phyloP scores from a whole-genome alignment of 2,888 invertebrate genomes.

The Acrobasis suavella region DNA sequence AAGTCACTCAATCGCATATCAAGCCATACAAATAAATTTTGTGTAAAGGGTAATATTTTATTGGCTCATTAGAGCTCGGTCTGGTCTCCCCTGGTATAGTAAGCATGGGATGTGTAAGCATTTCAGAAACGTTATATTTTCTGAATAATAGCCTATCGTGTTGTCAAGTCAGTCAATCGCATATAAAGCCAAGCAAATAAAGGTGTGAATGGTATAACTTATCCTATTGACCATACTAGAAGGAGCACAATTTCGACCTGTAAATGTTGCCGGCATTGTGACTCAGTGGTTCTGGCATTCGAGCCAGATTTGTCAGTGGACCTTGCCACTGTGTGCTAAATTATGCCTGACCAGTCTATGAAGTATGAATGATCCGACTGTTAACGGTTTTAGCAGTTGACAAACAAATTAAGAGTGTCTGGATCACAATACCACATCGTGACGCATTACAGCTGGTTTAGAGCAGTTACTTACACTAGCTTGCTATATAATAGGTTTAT shows the following conservation, averaged over 20 bases:
- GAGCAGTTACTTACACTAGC: too few species aligned
- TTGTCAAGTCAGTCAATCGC: too few species aligned
- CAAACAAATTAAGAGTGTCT: not conserved
- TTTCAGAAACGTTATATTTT: too few species aligned
- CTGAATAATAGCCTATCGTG: too few species aligned
- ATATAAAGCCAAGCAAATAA: not conserved
- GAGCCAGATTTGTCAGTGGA: slow-evolving; percentile 6
- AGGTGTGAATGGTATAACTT: not conserved
- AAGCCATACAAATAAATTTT: too few species aligned
- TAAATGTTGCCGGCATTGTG: not conserved
- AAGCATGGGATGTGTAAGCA: too few species aligned
- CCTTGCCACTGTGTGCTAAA: slow-evolving; percentile 9
- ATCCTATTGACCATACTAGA: not conserved
- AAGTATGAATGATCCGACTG: not conserved
- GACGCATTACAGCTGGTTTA: too few species aligned
- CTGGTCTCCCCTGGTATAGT: too few species aligned
- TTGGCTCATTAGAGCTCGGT: too few species aligned
- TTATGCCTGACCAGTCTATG: not conserved
- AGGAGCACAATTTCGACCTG: not conserved
- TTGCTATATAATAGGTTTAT: too few species aligned
- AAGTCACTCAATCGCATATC: too few species aligned
- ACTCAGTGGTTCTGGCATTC: slow-evolving; percentile 1
- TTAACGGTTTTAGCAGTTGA: not conserved
- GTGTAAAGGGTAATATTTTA: too few species aligned
- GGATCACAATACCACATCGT: not conserved